phyloP scores from a whole-genome alignment of 2,113 vertebrate species.

The Pagrus major region DNA sequence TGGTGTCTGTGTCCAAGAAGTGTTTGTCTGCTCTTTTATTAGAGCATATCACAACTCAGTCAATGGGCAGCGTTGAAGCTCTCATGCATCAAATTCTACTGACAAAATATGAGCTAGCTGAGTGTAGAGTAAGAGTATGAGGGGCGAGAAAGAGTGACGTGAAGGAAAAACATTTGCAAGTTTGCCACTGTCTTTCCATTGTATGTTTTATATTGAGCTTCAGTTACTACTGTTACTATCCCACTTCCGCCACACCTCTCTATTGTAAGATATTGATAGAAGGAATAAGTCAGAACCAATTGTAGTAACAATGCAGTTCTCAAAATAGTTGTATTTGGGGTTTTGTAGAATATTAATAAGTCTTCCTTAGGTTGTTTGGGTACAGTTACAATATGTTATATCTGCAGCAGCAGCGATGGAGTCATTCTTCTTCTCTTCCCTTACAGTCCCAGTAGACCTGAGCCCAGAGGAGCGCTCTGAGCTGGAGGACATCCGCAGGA shows the following conservation, averaged over 20 bases:
- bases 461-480: slow-evolving; percentile 93
- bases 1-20: background rate
- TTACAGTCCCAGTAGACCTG: slow-evolving; percentile 90
- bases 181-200: background rate
- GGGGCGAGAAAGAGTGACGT: background rate
- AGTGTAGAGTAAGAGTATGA: too few relatives aligned
- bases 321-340: slow-evolving; percentile 8
- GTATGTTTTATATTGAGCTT: background rate
- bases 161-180: background rate
- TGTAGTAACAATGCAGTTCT: slow-evolving; percentile 23
- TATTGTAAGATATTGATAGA: slow-evolving; percentile 4
- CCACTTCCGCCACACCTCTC: background rate
- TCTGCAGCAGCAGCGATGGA: slow-evolving; percentile 12
- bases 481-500: slow-evolving; percentile 92
- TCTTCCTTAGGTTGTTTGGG: slow-evolving; percentile 11
- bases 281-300: background rate
- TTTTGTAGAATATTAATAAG: slow-evolving; percentile 6
- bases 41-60: background rate
- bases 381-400: slow-evolving; percentile 24
- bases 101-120: background rate
- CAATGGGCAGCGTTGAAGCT: background rate
- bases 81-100: background rate
- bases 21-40: background rate
- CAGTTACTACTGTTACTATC: background rate
- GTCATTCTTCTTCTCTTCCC: slow-evolving; percentile 61